These are phyloP conservation scores for Ctenoplectra terminalis DNA, from an alignment of 1,140 invertebrate species.

Conservation along the genomic window DNA sequence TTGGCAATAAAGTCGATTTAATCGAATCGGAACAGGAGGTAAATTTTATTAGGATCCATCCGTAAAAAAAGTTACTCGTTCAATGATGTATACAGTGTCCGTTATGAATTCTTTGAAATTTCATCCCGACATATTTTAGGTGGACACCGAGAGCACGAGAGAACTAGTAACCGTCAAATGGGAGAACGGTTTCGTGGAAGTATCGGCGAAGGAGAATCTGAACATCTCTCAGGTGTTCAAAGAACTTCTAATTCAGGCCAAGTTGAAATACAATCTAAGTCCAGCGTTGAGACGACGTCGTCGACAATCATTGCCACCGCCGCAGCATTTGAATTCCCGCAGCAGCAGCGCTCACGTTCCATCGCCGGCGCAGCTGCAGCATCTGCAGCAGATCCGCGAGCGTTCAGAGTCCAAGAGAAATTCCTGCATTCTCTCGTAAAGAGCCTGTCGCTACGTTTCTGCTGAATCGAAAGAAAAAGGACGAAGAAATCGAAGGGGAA, in stretches of 20 bases:
- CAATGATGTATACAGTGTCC: no score
- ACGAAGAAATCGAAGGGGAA: background rate
- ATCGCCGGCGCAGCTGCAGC: conserved; percentile 90
- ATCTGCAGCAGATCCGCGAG: conserved; percentile 91
- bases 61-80: no score
- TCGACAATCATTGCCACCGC: conserved; percentile 90
- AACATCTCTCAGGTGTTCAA: conserved; percentile 93
- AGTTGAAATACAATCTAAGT: conserved; percentile 94
- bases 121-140: conserved; percentile 83
- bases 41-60: no score
- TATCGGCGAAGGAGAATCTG: conserved; percentile 92
- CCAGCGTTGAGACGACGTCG: conserved; percentile 91
- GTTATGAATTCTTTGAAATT: no score
- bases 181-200: conserved; percentile 95
- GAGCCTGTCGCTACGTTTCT: no score
- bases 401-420: conserved; percentile 89
- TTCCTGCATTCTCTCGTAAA: conserved; percentile 91
- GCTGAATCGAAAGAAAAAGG: background rate
- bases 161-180: conserved; percentile 93
- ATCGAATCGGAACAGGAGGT: conserved; percentile 87
- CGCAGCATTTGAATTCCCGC: conserved; percentile 84
- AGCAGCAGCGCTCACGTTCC: conserved; percentile 85
- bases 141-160: conserved; percentile 91
- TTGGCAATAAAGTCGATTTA: conserved; percentile 95
- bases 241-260: conserved; percentile 93